Percentiles rank a stretch among this genome's conserved stretches.
Evolutionary conservation across 2,797 vertebrate genomes (phyloP).

Genomic region (Eulemur mongoz): DNA sequence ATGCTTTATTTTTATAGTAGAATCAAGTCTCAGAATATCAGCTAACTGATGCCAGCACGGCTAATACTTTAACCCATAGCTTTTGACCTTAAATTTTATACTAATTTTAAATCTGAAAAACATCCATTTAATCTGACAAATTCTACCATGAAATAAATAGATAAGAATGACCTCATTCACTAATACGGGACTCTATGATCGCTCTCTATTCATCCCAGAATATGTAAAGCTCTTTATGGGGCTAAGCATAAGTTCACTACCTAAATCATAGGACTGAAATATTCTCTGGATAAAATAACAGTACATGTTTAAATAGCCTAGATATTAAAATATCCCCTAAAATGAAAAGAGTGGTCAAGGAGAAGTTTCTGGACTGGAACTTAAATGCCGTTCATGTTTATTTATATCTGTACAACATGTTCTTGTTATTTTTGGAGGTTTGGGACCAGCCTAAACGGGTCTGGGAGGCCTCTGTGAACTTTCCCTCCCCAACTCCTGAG

Average conservation of each 20-base stretch:
- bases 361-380: background rate
- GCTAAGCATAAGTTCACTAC: background rate
- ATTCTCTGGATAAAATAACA: background rate
- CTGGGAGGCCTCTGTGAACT: background rate
- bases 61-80: background rate
- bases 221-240: background rate
- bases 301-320: background rate
- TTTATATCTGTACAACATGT: background rate
- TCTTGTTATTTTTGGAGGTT: constrained; percentile 45
- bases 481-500: background rate
- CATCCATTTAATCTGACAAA: background rate
- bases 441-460: background rate
- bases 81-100: constrained; percentile 22
- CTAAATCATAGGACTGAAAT: background rate
- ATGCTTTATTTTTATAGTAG: background rate
- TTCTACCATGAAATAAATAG: background rate
- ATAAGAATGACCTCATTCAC: background rate
- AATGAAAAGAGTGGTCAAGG: background rate
- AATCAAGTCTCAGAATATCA: background rate
- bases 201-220: background rate
- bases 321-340: background rate
- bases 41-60: background rate
- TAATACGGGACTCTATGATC: background rate
- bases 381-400: background rate
- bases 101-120: background rate